phyloP scores from a whole-genome alignment of 2,797 vertebrate species.

The Anabas testudineus region DNA sequence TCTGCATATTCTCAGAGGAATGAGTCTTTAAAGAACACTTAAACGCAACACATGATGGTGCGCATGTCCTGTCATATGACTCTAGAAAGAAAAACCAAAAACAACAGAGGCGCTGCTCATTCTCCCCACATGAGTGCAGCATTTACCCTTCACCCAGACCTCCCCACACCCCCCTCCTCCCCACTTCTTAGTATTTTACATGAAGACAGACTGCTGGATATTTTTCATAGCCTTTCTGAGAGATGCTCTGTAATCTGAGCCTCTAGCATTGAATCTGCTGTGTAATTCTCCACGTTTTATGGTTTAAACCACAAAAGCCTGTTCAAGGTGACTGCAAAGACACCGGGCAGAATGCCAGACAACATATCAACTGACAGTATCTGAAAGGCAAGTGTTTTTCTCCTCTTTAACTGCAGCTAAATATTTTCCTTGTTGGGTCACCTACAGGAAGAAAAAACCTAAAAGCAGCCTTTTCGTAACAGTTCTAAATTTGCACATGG shows the following conservation, averaged over 20 bases:
- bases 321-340: conserved; percentile 80
- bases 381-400: conserved; percentile 52
- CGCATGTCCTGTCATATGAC: conserved; percentile 69
- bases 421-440: conserved; percentile 56
- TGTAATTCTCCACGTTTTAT: conserved; percentile 74
- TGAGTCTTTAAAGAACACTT: background rate
- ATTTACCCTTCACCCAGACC: conserved; percentile 79
- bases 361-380: conserved; percentile 69
- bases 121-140: conserved; percentile 83
- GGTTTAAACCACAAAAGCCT: conserved; percentile 72
- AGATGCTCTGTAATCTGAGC: conserved; percentile 70
- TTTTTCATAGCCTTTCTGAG: conserved; percentile 62
- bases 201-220: conserved; percentile 61
- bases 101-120: conserved; percentile 65
- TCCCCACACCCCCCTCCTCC: background rate
- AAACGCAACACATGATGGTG: conserved; percentile 59
- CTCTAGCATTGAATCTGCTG: conserved; percentile 70
- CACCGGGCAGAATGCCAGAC: conserved; percentile 62
- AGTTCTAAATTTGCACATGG: conserved; percentile 52
- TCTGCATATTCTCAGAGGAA: background rate
- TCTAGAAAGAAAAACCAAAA: conserved; percentile 31
- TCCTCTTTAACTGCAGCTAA: conserved; percentile 46
- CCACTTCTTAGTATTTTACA: conserved; percentile 42
- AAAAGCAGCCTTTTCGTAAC: conserved; percentile 43
- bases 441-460: conserved; percentile 64